Evolutionary conservation across 2,888 invertebrate genomes (phyloP).

Genomic region (Diarsia brunnea): DNA sequence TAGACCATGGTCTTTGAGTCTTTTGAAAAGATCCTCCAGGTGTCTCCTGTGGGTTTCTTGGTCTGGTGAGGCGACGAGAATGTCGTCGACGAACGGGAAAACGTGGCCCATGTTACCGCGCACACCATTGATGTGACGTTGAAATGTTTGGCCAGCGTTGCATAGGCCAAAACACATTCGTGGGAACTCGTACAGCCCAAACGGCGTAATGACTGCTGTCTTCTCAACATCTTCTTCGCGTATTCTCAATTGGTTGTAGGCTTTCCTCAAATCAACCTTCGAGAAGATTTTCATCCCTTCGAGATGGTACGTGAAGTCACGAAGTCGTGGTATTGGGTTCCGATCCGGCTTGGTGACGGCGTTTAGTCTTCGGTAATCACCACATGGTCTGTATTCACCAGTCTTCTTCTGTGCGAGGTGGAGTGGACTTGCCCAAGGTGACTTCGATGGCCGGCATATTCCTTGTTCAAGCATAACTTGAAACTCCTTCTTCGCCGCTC

Average conservation of each 20-base stretch:
- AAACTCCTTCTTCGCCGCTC: background rate
- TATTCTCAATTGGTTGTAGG: background rate
- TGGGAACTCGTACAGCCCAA: background rate
- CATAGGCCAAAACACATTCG: background rate
- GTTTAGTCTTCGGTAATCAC: slow-evolving; percentile 1
- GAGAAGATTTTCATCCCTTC: background rate
- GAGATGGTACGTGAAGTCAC: too few relatives aligned
- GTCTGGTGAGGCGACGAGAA: background rate
- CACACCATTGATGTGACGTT: background rate
- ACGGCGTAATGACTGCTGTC: slow-evolving; percentile 4
- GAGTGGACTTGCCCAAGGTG: background rate
- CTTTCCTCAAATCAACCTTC: slow-evolving; percentile 1
- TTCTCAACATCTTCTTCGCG: background rate
- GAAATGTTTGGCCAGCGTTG: background rate
- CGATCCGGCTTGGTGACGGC: slow-evolving; percentile 3
- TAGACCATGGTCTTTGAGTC: background rate
- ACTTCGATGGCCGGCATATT: background rate
- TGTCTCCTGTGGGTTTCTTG: background rate
- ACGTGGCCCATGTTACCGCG: background rate
- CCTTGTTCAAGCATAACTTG: slow-evolving; percentile 1
- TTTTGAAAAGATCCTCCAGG: background rate
- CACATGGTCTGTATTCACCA: slow-evolving; percentile 5
- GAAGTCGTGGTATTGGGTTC: background rate
- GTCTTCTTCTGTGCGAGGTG: background rate
- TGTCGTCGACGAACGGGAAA: background rate